Evolutionary conservation across 2,888 invertebrate genomes (phyloP).

Genomic region (Deroplatys truncata): DNA sequence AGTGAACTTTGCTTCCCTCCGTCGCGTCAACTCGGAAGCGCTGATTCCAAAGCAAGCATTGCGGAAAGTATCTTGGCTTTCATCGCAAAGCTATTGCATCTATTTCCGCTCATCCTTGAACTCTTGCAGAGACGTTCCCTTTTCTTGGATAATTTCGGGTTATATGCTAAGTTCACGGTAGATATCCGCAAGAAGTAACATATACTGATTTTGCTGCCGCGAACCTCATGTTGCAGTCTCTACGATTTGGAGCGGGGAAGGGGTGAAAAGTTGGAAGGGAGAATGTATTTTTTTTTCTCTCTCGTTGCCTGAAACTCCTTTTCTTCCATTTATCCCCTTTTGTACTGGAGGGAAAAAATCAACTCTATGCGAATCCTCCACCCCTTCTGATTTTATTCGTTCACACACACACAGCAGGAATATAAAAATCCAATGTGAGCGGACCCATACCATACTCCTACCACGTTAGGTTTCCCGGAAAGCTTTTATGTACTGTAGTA

Average conservation of each 20-base stretch:
- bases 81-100: neutral
- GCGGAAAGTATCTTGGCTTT: neutral
- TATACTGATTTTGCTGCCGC: conserved; percentile 1
- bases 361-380: neutral
- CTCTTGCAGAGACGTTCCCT: neutral
- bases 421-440: conserved; percentile 10
- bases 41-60: neutral
- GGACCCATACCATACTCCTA: neutral
- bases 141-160: neutral
- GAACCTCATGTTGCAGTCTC: neutral
- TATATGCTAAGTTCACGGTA: neutral
- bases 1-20: neutral
- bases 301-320: conserved; percentile 6
- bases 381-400: conserved; percentile 18
- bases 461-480: conserved; percentile 6
- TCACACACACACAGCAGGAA: conserved; percentile 9
- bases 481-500: conserved; percentile 2
- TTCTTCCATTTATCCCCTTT: conserved; percentile 18
- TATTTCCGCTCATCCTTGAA: neutral
- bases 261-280: neutral
- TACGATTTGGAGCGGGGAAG: neutral
- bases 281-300: neutral
- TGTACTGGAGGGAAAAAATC: conserved; percentile 8
- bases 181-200: neutral
- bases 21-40: neutral